Evolutionary conservation across 2,113 vertebrate genomes (phyloP), one percentile per base, ranked within the genome.

Genomic region (Euleptes europaea): DNA sequence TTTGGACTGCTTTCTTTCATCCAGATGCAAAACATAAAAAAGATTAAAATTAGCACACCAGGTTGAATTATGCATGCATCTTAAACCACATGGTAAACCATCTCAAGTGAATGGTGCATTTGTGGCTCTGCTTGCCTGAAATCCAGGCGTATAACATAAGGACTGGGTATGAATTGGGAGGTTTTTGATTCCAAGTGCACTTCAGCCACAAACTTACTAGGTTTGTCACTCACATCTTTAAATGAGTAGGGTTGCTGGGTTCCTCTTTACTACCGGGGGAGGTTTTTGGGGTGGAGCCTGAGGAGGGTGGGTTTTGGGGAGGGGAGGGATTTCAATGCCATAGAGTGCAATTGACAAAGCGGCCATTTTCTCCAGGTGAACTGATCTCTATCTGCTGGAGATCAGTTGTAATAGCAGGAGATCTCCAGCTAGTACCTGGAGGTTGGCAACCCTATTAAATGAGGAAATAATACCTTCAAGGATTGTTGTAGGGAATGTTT

Each of bases 21-120:
- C 17, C 40, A 0, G 3, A 0, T 0, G 5, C 66, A 54, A 51
- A 77, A 0, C 21, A n/a, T 26, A 49, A 73, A 33, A 0, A 0
- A 73, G 35, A 0, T 74, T 42, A 78, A 78, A 51, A 83, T 57
- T 13, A n/a, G 15, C n/a, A 76, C 0, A 28, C 63, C 9, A 38
- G 14, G 33, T 7, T 71, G 51, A 71, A 82, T 57, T 44, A 12
- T 8, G 8, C 26, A 57, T 51, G 44, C 38, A 31, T 65, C 54
- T 63, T 31, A 40, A 78, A 63, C 35, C 57, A 73, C 73, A 23
- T 78, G 0, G 26, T 1, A 19, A 82, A 75, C 0, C 0, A 26
- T n/a, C 17, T 71, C 3, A 0, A 7, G 47, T 77, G 74, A 57
- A 19, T 35, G 13, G 1, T 63, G 77, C 13, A 10, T 79, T 40